A percentile compares a stretch with the other conserved stretches of the same genome.
phyloP scores from a whole-genome alignment of 1,140 invertebrate species.

The Scylla paramamosain region DNA sequence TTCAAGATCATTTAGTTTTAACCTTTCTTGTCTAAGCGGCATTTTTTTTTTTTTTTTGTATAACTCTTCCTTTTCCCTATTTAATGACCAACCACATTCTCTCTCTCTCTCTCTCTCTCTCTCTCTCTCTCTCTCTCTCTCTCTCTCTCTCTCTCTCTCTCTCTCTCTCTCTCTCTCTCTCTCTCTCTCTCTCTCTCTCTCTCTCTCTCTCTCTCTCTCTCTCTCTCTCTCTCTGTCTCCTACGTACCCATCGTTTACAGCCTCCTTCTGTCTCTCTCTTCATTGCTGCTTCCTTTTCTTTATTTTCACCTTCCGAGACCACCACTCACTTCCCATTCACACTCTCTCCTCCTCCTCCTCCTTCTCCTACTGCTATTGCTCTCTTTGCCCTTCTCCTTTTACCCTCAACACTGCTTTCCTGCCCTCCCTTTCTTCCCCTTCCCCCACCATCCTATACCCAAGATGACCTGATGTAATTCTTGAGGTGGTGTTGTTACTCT shows the following conservation, averaged over 20 bases:
- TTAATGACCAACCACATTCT: background rate
- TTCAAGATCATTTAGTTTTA: too few relatives aligned
- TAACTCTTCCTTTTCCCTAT: background rate
- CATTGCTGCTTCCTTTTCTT: background rate
- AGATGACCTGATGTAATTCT: too few relatives aligned
- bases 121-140: background rate
- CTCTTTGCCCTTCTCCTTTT: background rate
- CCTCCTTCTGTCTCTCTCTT: conserved; percentile 10
- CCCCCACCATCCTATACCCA: background rate
- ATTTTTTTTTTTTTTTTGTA: background rate
- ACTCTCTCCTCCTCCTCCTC: background rate
- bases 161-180: background rate
- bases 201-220: conserved; percentile 25
- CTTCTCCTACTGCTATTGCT: background rate
- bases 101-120: conserved; percentile 29
- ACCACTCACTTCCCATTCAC: background rate
- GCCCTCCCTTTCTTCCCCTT: background rate
- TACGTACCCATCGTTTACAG: background rate
- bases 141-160: background rate
- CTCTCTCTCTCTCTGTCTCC: background rate
- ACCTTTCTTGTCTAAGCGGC: too few relatives aligned
- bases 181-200: background rate
- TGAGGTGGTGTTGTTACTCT: background rate
- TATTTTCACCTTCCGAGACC: background rate
- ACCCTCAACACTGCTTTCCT: background rate